Base-by-base conservation (phyloP, 2,888 invertebrate species). In the Sthenelais limicola region DNA sequence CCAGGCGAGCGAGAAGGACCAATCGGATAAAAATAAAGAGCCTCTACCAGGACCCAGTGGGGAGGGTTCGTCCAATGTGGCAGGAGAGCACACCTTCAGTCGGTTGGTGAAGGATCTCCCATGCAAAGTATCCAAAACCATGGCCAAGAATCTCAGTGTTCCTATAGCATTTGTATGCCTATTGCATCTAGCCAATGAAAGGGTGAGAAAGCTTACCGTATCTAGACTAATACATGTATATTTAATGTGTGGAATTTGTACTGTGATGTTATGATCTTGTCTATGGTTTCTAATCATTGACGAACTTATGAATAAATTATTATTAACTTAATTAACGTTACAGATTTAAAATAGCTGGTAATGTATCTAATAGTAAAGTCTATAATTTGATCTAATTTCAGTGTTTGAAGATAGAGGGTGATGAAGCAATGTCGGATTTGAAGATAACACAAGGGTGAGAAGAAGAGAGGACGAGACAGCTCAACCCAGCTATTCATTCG, bases 121-220 rank as follows among this genome's bases (percentile, higher is more conserved):
- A 21, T 73, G 76, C 5, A 81, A 81, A 56, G 80, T 88, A 21
- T 81, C 84, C 0, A 75, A 79, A 12, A 90, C 89, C 76, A 93
- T 93, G 91, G 89, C 90, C 0, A 92, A 92, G 67, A 92, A 94
- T 30, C 89, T 96, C 68, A 94, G 93, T 83, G 91, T 92, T 32
- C 92, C 94, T 0, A 90, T 95, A 70, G 93, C 94, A 0, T 92
- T 95, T 85, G 91, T 94, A 30, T 93, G 94, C 0, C 89, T 95
- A 24, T 89, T 96, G 3, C 95, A 96, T 89, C 89, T 96, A 80
- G 93, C 94, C 1, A 96, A 96, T 85, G 95, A 96, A 84, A 92
- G 92, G 84, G 88, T 87, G 69, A 47, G 66, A 49, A 52, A 28
- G 18, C n/a, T n/a, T n/a, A n/a, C n/a, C n/a, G n/a, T n/a, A n/a